Conservation (phyloP, 2,797 vertebrate genomes). For the Urosaurus nigricauda region DNA sequence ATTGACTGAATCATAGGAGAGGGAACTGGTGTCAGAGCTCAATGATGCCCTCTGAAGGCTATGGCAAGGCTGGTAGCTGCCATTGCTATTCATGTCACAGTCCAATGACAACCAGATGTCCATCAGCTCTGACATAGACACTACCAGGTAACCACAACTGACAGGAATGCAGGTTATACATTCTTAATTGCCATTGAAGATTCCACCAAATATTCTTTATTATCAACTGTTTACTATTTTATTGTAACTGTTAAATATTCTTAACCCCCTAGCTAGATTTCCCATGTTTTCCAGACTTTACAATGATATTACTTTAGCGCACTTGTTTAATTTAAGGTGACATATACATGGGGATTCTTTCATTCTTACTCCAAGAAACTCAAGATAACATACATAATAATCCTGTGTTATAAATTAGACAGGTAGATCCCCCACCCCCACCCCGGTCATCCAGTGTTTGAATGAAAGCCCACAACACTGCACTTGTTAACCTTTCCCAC, state of each 20-base stretch:
- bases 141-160: conserved; percentile 86
- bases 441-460: not conserved
- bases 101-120: conserved; percentile 93
- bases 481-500: not conserved
- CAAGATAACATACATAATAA: not conserved
- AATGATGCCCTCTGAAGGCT: conserved; percentile 86
- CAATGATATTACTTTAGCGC: not conserved
- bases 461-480: not conserved
- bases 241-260: too few species aligned
- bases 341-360: not conserved
- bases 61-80: conserved; percentile 67
- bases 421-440: too few species aligned
- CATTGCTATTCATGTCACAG: conserved; percentile 83
- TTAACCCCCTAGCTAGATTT: too few species aligned
- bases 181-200: too few species aligned
- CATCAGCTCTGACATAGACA: conserved; percentile 92
- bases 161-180: conserved; percentile 70
- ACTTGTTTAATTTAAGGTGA: not conserved
- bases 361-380: not conserved
- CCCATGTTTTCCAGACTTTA: not conserved
- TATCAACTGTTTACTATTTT: too few species aligned
- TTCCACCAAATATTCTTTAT: too few species aligned
- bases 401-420: not conserved
- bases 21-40: conserved; percentile 92
- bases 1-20: conserved; percentile 94